Evolutionary conservation across 2,113 vertebrate genomes (phyloP), one percentile per base, ranked within the genome.

Genomic region (Spermophilus dauricus): DNA sequence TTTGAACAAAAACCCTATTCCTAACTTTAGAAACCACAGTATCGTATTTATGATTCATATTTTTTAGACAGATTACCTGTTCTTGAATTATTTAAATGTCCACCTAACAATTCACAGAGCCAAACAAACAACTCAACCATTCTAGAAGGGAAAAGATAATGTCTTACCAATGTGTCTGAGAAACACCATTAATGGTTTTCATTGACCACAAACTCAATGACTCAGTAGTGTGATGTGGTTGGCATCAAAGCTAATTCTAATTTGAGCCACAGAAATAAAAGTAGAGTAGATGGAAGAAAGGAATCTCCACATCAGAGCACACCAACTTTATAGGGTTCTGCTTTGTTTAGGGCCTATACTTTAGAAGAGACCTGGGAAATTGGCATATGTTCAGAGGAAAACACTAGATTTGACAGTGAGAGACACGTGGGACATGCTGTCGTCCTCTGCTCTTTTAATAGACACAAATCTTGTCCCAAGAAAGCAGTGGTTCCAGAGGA

Each of bases 201-300:
- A 48, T 20, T 53, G 93, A 78, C 94, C 95, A 56, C 94, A 95
- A 32, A 92, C 63, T 91, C 70, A 9, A 0, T 89, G 80, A 95
- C 76, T 86, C 84, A 69, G 20, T 34, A n/a, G 34, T 61, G 56
- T 86, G 58, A 65, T 86, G 89, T 87, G 73, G 78, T 73, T 89
- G 86, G 32, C 34, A 10, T 48, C 53, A 85, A 85, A 72, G 73
- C 70, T 16, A 24, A 78, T 93, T 97, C 69, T 90, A 39, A 95
- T 90, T 84, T 72, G 30, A 75, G 42, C 48, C 0, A 4, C 58
- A 88, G 69, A 95, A 77, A 83, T 93, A n/a, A 93, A 93, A 89
- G 69, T 42, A 6, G 73, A 61, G 51, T 4, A 10, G 34, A 63
- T 11, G 8, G 37, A 77, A 77, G 39, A 53, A 63, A 53, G 87